These are phyloP conservation scores for Pelmatolapia mariae DNA, from an alignment of 2,113 vertebrate species.

Conservation along the genomic window DNA sequence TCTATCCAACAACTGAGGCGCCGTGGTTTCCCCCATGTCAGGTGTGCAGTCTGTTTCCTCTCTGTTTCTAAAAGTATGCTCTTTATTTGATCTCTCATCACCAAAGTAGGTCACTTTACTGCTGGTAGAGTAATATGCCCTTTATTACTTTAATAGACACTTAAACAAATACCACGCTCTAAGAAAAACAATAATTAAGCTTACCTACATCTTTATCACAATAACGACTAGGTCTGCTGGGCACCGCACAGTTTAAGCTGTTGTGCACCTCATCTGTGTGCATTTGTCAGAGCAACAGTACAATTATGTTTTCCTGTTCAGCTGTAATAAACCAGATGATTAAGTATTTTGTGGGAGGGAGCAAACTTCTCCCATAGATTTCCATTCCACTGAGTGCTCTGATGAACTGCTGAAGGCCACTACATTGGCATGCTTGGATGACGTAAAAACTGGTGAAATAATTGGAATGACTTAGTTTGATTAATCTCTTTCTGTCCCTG, in stretches of 20 bases:
- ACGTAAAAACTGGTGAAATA: background rate
- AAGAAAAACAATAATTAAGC: background rate
- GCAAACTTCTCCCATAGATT: background rate
- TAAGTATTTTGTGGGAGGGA: background rate
- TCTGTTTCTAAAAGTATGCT: background rate
- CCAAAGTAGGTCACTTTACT: background rate
- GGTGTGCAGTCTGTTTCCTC: background rate
- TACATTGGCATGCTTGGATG: background rate
- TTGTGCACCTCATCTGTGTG: background rate
- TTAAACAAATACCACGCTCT: background rate
- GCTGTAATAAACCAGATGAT: background rate
- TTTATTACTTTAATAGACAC: background rate
- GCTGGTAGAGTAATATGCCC: background rate
- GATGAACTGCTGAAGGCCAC: background rate
- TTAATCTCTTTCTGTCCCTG: background rate
- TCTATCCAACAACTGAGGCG: background rate
- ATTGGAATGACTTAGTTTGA: background rate
- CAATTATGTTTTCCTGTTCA: background rate
- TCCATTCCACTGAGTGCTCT: background rate
- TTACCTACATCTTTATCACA: background rate
- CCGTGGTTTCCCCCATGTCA: background rate
- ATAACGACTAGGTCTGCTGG: background rate
- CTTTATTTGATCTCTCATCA: background rate
- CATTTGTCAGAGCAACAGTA: background rate
- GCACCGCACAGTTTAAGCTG: background rate